Conservation (phyloP, 1,140 invertebrate species). For the Linepithema humile region DNA sequence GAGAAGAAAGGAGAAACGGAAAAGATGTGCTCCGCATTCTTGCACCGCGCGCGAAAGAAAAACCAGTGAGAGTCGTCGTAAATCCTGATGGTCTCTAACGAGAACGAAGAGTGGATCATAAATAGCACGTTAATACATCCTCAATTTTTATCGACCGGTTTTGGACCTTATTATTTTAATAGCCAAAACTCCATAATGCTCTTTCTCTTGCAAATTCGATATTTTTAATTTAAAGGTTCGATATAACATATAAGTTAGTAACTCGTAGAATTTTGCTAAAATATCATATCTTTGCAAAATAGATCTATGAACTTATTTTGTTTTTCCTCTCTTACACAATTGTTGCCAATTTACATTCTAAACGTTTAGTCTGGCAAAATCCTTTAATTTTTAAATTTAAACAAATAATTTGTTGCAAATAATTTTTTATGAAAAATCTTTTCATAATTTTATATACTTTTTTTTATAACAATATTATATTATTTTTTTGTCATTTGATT, state of each 20-base stretch:
- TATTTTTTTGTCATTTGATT: too few species aligned
- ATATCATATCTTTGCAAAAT: neutral
- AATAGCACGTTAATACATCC: neutral
- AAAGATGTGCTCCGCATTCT: slow-evolving; percentile 66
- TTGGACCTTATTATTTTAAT: slow-evolving; percentile 32
- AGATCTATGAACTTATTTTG: neutral
- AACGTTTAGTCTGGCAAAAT: neutral
- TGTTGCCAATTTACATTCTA: neutral
- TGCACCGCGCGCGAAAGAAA: slow-evolving; percentile 69
- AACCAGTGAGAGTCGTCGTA: slow-evolving; percentile 70
- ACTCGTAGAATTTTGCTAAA: neutral
- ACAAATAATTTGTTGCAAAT: neutral
- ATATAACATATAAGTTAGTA: neutral
- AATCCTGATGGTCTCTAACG: slow-evolving; percentile 54
- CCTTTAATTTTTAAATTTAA: neutral
- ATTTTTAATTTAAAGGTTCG: neutral
- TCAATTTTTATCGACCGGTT: neutral
- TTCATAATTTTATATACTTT: neutral
- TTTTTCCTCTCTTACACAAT: too few species aligned
- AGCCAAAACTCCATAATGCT: neutral
- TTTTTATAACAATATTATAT: neutral
- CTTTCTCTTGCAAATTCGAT: neutral
- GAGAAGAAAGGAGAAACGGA: slow-evolving; percentile 67
- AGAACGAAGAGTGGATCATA: slow-evolving; percentile 14
- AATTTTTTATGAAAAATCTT: neutral